Base-by-base conservation (phyloP, 2,888 invertebrate species). In the Leuctra nigra region DNA sequence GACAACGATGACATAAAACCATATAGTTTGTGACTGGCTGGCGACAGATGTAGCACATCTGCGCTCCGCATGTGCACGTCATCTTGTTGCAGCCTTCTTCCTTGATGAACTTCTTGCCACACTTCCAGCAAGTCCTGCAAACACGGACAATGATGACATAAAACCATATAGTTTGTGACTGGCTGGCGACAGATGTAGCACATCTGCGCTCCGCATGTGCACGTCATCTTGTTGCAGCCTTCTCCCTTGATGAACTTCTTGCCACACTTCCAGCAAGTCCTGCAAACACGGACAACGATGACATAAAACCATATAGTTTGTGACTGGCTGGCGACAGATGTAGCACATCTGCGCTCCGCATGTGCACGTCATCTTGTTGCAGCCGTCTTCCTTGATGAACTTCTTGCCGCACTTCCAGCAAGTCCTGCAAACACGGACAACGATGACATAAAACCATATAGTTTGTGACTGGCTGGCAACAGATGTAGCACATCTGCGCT, bases 171-270 rank as follows among this genome's bases (percentile, higher is more conserved):
- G n/a, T n/a, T n/a, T n/a, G 66, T 69, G 41, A 75, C 68, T 23
- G 69, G 64, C 54, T 67, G 59, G 3, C 71, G 68, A 64, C 77
- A 77, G 2, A 75, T 57, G 62, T 77, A 77, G 61, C 77, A 77
- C 68, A 71, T 73, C 22, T 66, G 66, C 7, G 72, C 71, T 9
- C 76, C 76, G 63, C 71, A 73, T 9, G 64, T 54, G 60, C 77
- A 77, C 0, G 69, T 70, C 72, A 77, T 76, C 64, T 74, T 76
- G 62, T 77, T 77, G 63, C 77, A 77, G 1, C 75, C 75, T 46
- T 67, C 68, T 52, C 68, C 66, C 64, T 76, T 76, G 48, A 74
- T 67, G 60, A 74, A 75, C 41, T 66, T 64, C 59, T 69, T 72
- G 2, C 64, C 62, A 57, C 75, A 75, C 38, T 65, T 68, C 60